Evolutionary conservation across 2,113 vertebrate genomes (phyloP), one percentile per base, ranked within the genome.

Genomic region (Regulus satrapa): DNA sequence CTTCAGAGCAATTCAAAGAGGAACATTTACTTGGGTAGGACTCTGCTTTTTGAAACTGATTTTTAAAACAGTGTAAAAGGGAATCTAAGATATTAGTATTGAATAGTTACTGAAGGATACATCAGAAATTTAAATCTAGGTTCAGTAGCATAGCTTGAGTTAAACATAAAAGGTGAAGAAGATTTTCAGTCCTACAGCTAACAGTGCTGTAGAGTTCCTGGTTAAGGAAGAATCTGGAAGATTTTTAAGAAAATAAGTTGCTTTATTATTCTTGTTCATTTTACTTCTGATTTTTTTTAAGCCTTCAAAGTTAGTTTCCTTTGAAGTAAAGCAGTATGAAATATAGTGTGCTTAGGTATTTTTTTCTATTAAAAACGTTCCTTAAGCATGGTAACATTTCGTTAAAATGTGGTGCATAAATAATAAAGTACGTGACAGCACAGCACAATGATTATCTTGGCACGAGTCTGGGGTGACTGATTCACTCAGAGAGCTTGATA

Each of bases 401-500:
- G 82, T 89, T 85, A 67, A 89, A 85, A 82, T 43, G 21, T 40
- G 17, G 9, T 72, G 19, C 26, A 51, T 88, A 78, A 96, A 84
- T 91, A 90, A 80, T 82, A 67, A 88, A 93, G 74, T 69, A 83
- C 0, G 0, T 82, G 78, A 80, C 17, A 29, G 78, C 71, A 80
- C 32, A 38, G 75, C 58, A 32, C 83, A 67, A 31, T 77, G 79
- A 92, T 94, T 92, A 63, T 90, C 72, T 94, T 96, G 94, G 96
- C 94, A 29, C 1, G 12, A 52, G 23, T 48, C 49, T 93, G 52
- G 19, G 43, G 48, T 93, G 92, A 93, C 85, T 86, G 72, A 88
- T 88, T 92, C 77, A 45, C 77, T 85, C 79, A 76, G 43, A 91
- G n/a, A 67, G 76, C 48, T 10, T 94, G 84, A 85, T 55, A 28